phyloP scores from a whole-genome alignment of 2,888 invertebrate species.

The Aplocera efformata region DNA sequence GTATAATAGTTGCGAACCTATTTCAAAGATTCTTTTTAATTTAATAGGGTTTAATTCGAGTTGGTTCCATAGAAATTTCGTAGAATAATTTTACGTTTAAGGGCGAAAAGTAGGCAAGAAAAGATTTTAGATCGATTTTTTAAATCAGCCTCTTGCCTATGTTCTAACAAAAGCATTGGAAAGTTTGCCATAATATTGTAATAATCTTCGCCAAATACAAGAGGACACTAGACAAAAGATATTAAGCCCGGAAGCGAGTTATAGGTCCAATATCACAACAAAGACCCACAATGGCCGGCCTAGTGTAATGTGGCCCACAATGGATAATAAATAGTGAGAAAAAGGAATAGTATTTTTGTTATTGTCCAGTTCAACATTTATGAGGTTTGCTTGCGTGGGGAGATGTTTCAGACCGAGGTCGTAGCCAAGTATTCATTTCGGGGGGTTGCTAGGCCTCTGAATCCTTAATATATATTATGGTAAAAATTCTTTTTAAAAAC shows the following conservation, averaged over 20 bases:
- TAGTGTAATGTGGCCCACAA: conserved; percentile 37
- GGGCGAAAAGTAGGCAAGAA: too few species aligned
- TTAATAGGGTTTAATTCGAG: too few species aligned
- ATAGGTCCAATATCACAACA: conserved; percentile 66
- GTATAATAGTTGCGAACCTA: too few species aligned
- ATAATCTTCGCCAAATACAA: conserved; percentile 5
- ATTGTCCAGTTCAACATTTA: conserved; percentile 16
- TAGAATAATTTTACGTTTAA: too few species aligned
- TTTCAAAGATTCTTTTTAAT: too few species aligned
- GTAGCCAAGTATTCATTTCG: too few species aligned
- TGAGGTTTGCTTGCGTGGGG: conserved; percentile 10
- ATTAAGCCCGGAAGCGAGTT: conserved; percentile 54
- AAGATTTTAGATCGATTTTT: too few species aligned
- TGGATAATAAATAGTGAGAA: conserved; percentile 51
- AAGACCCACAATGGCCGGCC: conserved; percentile 48
- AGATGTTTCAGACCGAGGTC: too few species aligned
- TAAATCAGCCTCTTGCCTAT: background rate
- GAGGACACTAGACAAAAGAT: conserved; percentile 38
- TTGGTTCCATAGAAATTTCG: too few species aligned
- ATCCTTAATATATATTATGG: too few species aligned
- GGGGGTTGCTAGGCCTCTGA: too few species aligned
- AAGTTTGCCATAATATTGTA: conserved; percentile 2
- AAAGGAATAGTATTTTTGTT: conserved; percentile 29
- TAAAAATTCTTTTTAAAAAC: too few species aligned
- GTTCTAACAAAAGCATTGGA: background rate